Base-by-base conservation (phyloP, 2,888 invertebrate genomes). In the Gortyna flavago region DNA sequence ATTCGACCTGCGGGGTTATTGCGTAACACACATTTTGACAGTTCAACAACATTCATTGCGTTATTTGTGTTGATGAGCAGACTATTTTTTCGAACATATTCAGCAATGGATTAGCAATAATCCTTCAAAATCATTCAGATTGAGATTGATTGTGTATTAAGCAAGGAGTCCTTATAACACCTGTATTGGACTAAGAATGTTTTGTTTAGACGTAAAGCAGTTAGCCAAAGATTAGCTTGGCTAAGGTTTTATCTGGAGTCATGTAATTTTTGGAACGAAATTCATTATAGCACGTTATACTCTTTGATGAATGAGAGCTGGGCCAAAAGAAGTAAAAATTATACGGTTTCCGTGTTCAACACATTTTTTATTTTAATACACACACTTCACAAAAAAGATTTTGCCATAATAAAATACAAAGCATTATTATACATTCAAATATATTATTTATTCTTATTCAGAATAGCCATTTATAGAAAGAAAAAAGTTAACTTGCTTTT, bases 401-500 rank as follows among this genome's bases (percentile, higher is more conserved):
- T 1, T 16, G 5, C 11, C 25, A 18, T 35, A 54, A 62, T 35
- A 51, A 61, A 54, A 79, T 25, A 44, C 11, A 18, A 35, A 67
- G 38, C 25, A 66, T 64, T 29, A 32, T 21, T 44, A n/a, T 8
- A 38, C 21, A 69, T 54, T 69, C 59, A 81, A 67, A 48, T 54
- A 67, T 41, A 48, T 57, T 44, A 59, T 65, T 25, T 9, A 57
- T 70, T 8, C 51, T 59, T 59, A 77, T 77, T 83, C 79, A 83
- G 65, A 3, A 4, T 32, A 11, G 25, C 62, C 35, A 57, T 83
- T 71, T 62, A n/a, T 51, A 65, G 48, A 68, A 68, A 76, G 62
- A 75, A 77, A 86, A 51, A 80, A 72, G 54, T 68, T 83, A 72
- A 80, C 76, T 75, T 73, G 87, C 62, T 80, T 84, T 81, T 41